These are phyloP conservation scores for Chionodraco myersi DNA, from an alignment of 2,113 vertebrate genomes.

Conservation along the genomic window DNA sequence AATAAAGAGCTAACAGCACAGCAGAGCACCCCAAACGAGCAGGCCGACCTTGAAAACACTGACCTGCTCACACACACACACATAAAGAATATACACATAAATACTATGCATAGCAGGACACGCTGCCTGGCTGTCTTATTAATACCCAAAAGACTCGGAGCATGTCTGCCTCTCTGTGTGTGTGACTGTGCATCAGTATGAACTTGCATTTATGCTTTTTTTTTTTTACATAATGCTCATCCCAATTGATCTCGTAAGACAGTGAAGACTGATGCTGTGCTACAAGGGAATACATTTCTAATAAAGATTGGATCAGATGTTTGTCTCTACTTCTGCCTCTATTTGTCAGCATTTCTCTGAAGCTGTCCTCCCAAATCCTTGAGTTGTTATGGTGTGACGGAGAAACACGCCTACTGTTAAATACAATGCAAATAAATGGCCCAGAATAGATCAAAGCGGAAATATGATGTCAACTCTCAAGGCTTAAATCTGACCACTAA, in stretches of 20 bases:
- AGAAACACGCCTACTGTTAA: conserved; percentile 27
- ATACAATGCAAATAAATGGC: conserved; percentile 12
- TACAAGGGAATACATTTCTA: conserved; percentile 64
- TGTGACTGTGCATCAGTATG: neutral
- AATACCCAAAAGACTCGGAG: conserved; percentile 12
- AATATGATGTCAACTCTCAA: conserved; percentile 10
- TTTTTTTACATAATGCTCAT: conserved; percentile 36
- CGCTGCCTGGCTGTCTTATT: conserved; percentile 31
- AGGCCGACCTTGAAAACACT: conserved; percentile 61
- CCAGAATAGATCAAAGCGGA: conserved; percentile 23
- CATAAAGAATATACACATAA: neutral
- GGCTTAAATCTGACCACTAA: conserved; percentile 17
- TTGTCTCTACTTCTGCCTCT: conserved; percentile 39
- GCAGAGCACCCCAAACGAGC: conserved; percentile 20
- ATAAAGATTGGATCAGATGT: conserved; percentile 59
- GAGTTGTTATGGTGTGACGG: conserved; percentile 35
- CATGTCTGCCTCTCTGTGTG: neutral
- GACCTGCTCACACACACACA: conserved; percentile 15
- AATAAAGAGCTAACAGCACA: conserved; percentile 44
- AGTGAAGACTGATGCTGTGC: conserved; percentile 33
- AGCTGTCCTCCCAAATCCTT: conserved; percentile 37
- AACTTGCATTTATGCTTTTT: conserved; percentile 17
- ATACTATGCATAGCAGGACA: conserved; percentile 22
- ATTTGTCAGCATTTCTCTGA: conserved; percentile 63
- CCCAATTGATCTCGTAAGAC: conserved; percentile 60